A percentile compares a stretch with the other conserved stretches of the same genome.
Evolutionary conservation across 2,797 vertebrate species (phyloP).

Genomic region (Merluccius polli): DNA sequence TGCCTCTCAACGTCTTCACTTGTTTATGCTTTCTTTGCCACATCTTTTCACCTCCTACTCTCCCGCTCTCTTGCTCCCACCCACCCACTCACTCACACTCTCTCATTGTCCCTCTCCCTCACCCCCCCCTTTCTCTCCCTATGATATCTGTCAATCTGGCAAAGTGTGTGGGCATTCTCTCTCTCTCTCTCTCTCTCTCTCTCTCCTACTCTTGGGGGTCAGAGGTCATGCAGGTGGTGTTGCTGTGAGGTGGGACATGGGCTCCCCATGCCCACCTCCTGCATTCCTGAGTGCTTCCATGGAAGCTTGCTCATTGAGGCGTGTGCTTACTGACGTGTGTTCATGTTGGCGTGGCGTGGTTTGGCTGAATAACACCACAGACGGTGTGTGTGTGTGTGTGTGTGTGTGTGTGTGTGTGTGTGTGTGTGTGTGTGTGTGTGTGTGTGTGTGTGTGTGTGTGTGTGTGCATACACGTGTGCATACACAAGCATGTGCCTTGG

Average conservation of each 20-base stretch:
- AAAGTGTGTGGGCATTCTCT: background rate
- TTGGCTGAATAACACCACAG: background rate
- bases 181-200: background rate
- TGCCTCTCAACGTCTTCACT: background rate
- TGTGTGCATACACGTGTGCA: slow-evolving; percentile 10
- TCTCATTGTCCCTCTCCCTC: too few species aligned
- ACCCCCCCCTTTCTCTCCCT: background rate
- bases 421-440: background rate
- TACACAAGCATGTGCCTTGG: background rate
- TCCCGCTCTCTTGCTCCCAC: background rate
- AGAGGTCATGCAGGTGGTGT: background rate
- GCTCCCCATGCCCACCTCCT: background rate
- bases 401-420: slow-evolving; percentile 9
- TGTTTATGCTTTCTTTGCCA: background rate
- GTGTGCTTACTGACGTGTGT: background rate
- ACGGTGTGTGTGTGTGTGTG: background rate
- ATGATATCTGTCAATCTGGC: background rate
- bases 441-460: slow-evolving; percentile 11
- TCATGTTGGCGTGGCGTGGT: background rate
- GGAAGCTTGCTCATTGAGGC: background rate
- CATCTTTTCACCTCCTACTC: background rate
- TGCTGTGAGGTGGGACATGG: background rate
- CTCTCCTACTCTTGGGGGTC: background rate
- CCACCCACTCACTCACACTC: background rate
- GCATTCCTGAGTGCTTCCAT: background rate